Base-by-base conservation (phyloP, 1,140 invertebrate genomes). In the Globodera rostochiensis region DNA sequence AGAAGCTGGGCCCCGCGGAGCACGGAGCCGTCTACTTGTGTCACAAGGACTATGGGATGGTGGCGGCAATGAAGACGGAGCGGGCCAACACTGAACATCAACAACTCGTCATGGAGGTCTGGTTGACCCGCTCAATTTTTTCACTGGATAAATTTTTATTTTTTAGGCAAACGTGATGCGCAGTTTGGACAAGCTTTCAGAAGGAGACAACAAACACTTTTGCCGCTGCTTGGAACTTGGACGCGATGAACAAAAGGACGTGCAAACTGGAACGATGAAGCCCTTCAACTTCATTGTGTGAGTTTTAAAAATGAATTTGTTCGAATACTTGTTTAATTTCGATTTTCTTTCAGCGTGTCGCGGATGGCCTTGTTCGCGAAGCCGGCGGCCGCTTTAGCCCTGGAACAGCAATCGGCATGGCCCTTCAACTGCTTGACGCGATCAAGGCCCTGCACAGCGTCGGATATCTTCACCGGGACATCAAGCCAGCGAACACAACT, bases 381-480 rank as follows among this genome's bases (percentile, higher is more conserved):
- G 15, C 49, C 49, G 13, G n/a, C 6, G 4, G n/a, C 21, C n/a
- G 21, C 36, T 8, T 2, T 8, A 25, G 7, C 36, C 36, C 36
- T 6, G 36, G 73, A 19, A 74, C 36, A 25, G 8, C 73, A 6
- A 25, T 74, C n/a, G 73, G 73, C 3, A 15, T 7, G 6, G n/a
- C 15, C 7, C 21, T 74, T 15, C n/a, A 74, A 19, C 7, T 25
- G 73, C 25, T 74, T 6, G 25, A 8, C 15, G 73, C 73, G 25
- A 15, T 36, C 73, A 36, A 57, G 9, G 67, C 67, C 45, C 36
- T 75, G 74, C 47, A 75, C 66, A 15, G 15, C 5, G 13, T 11
- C 7, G 49, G 74, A 50, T 75, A 46, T 49, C 66, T 75, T 13
- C 74, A 75, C 46, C 57, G 74, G 7, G 74, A 75, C 74, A 75